These are phyloP conservation scores for Enteromius thamalakanensis DNA, from an alignment of 2,797 vertebrate genomes.

Conservation along the genomic window DNA sequence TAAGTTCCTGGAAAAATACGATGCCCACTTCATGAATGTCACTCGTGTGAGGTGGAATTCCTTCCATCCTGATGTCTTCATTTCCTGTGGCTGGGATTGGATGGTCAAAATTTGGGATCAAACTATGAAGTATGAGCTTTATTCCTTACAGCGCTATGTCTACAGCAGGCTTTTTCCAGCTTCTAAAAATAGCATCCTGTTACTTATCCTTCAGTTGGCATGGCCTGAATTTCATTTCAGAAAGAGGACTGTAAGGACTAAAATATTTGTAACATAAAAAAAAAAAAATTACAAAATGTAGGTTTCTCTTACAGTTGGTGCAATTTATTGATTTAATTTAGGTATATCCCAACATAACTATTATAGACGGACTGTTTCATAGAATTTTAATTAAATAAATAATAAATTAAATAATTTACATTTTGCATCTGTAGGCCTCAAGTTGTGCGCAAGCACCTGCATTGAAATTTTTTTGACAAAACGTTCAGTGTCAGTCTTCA, in stretches of 20 bases:
- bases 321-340: not conserved
- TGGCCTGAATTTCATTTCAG: not conserved
- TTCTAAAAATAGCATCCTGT: not conserved
- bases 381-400: not conserved
- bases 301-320: not conserved
- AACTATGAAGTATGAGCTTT: constrained; percentile 28
- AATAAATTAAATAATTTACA: not conserved
- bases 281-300: not conserved
- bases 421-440: not conserved
- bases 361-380: not conserved
- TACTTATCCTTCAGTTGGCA: constrained; percentile 5
- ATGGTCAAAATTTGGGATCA: constrained; percentile 42
- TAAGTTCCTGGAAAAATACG: constrained; percentile 31
- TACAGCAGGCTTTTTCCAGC: not conserved
- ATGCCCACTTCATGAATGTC: constrained; percentile 30
- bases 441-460: not conserved
- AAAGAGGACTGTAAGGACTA: not conserved
- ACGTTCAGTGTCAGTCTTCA: not conserved
- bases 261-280: not conserved
- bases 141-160: not conserved
- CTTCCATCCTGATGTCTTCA: constrained; percentile 32
- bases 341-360: not conserved
- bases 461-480: not conserved
- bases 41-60: constrained; percentile 35
- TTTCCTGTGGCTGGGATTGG: constrained; percentile 28